phyloP scores from a whole-genome alignment of 2,113 vertebrate genomes.

The Calyptommatus sinebrachiatus region DNA sequence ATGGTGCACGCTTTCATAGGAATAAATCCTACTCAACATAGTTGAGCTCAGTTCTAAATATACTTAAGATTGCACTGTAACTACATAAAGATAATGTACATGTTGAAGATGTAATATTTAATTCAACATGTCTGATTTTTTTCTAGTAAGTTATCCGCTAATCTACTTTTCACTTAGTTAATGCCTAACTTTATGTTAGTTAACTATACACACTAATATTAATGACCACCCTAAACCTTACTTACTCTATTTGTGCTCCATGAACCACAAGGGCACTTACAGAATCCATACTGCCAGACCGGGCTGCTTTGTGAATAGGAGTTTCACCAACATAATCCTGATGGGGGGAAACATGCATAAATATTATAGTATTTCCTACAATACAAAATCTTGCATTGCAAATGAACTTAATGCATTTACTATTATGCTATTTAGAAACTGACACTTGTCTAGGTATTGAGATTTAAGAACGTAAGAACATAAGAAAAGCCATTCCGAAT shows the following conservation, averaged over 20 bases:
- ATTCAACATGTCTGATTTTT: slow-evolving; percentile 36
- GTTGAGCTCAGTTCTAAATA: not conserved
- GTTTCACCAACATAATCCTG: slow-evolving; percentile 95
- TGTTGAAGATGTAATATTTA: slow-evolving; percentile 33
- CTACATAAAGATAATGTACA: slow-evolving; percentile 43
- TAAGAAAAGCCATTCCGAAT: too few relatives aligned
- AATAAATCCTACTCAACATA: not conserved
- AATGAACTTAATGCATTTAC: too few relatives aligned
- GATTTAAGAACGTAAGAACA: too few relatives aligned
- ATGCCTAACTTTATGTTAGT: slow-evolving; percentile 58
- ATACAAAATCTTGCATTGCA: too few relatives aligned
- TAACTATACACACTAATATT: slow-evolving; percentile 58
- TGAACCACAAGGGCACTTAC: slow-evolving; percentile 87
- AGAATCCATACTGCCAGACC: slow-evolving; percentile 92
- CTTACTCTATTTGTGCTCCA: slow-evolving; percentile 92
- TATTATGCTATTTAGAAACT: too few relatives aligned
- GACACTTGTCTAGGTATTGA: too few relatives aligned
- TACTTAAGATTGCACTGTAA: not conserved
- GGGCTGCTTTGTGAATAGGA: slow-evolving; percentile 94
- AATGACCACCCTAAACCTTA: slow-evolving; percentile 65
- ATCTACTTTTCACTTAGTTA: slow-evolving; percentile 33
- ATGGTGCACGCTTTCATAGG: not conserved
- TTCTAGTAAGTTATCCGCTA: slow-evolving; percentile 15
- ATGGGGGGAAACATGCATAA: slow-evolving; percentile 31
- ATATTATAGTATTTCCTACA: too few relatives aligned